Base-by-base conservation (phyloP, 2,797 vertebrate genomes). In the Malurus leucopterus region DNA sequence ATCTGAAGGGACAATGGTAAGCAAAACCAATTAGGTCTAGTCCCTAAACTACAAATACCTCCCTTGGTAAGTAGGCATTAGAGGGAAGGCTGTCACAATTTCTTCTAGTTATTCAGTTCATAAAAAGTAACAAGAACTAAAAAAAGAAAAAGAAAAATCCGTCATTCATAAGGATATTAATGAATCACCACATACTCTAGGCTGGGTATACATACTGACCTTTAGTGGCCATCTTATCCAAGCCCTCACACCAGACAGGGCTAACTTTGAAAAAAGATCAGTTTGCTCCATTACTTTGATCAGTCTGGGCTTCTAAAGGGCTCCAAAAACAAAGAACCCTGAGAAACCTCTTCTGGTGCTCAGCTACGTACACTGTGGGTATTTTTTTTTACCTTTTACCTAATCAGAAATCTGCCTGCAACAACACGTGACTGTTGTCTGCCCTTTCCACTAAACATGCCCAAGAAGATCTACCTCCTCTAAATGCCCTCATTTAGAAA, bases 1-100 rank as follows among this genome's bases (percentile, higher is more conserved):
- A 88, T 81, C 89, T 76, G 55, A 38, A 89, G 73, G 67, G 63
- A 91, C 30, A 30, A 4, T 15, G 30, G 34, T 65, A 94, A 70
- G 53, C 49, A 95, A 88, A 89, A 91, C 67, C 69, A 88, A 70
- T 88, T 89, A 81, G 20, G 41, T 53, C 51, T 43, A 67, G 16
- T 72, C 55, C 43, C 65, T 80, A 65, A 27, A 30, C 34, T 86
- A 71, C 47, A 85, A 93, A 91, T 65, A 69, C 3, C 32, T 73
- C 63, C 59, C 82, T 64, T 69, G 53, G 15, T 67, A 91, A 81
- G 14, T 0, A 81, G 22, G 44, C 20, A 70, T 69, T 7, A 63
- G 38, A 36, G 29, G 14, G 5, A 59, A 84, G 38, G 40, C 32
- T 84, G 32, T 67, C 55, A 71, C 19, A 15, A 13, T 73, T 88